A percentile compares a stretch with the other conserved stretches of the same genome.
Evolutionary conservation across 2,113 vertebrate genomes (phyloP).

Genomic region (Coreoperca whiteheadi): DNA sequence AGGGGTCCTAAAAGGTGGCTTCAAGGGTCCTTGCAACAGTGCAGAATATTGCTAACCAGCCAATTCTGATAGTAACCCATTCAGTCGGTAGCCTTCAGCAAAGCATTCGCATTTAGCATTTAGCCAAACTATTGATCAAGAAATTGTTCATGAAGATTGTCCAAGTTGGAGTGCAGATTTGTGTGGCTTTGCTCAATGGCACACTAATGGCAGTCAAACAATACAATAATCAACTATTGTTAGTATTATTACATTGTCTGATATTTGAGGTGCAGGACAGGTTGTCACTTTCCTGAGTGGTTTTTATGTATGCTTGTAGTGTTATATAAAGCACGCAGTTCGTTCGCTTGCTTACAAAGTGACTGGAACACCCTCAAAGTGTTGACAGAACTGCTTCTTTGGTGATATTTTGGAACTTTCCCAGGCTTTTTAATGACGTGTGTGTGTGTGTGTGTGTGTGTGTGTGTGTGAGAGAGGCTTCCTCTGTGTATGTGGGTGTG

Average conservation of each 20-base stretch:
- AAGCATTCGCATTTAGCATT: background rate
- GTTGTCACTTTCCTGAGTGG: background rate
- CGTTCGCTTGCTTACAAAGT: conserved; percentile 42
- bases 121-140: background rate
- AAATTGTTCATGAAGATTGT: background rate
- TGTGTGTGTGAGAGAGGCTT: conserved; percentile 10
- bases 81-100: background rate
- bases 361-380: conserved; percentile 13
- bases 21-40: background rate
- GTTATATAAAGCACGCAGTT: conserved; percentile 24
- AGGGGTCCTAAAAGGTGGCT: background rate
- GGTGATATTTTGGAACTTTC: conserved; percentile 42
- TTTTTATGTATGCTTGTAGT: conserved; percentile 5
- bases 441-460: conserved; percentile 26
- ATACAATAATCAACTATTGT: background rate
- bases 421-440: no score
- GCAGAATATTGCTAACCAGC: background rate
- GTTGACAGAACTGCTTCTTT: conserved; percentile 51
- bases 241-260: background rate
- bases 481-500: conserved; percentile 15
- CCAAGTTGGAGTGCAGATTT: background rate
- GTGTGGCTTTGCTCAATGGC: background rate
- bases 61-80: background rate
- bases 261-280: conserved; percentile 7
- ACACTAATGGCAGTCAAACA: background rate